A percentile compares a stretch with the other conserved stretches of the same genome.
Conservation (phyloP, 2,113 vertebrate genomes). For the Brachirus orientalis region DNA sequence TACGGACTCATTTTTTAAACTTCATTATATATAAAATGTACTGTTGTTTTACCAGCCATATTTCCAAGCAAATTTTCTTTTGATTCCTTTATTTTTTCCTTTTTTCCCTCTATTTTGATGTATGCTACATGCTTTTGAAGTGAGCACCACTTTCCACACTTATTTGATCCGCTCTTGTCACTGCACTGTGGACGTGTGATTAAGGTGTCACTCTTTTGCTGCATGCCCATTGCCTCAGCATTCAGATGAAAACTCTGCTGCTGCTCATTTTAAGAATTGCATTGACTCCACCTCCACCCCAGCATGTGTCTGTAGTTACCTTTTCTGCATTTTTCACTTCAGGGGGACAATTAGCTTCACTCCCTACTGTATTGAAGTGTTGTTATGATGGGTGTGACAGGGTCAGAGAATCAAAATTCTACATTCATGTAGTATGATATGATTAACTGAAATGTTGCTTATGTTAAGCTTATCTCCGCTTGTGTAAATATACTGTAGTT, state of each 20-base stretch:
- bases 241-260: background rate
- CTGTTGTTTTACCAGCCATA: background rate
- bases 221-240: background rate
- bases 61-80: background rate
- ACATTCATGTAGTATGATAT: too few species aligned
- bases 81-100: background rate
- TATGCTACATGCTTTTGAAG: background rate
- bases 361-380: too few species aligned
- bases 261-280: background rate
- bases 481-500: too few species aligned
- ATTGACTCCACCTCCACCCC: background rate
- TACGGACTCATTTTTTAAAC: slow-evolving; percentile 64
- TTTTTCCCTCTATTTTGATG: background rate
- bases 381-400: too few species aligned
- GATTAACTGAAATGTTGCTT: too few species aligned
- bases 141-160: too few species aligned
- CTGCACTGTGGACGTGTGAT: background rate
- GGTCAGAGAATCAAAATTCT: too few species aligned
- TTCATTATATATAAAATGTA: too few species aligned
- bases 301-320: too few species aligned
- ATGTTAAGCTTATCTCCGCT: too few species aligned
- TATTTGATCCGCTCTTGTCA: background rate
- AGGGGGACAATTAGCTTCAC: too few species aligned
- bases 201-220: background rate
- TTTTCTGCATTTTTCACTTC: too few species aligned